A percentile compares a stretch with the other conserved stretches of the same genome.
These are phyloP conservation scores for Drosophila bocki DNA, from an alignment of 1,140 invertebrate genomes.

Conservation along the genomic window DNA sequence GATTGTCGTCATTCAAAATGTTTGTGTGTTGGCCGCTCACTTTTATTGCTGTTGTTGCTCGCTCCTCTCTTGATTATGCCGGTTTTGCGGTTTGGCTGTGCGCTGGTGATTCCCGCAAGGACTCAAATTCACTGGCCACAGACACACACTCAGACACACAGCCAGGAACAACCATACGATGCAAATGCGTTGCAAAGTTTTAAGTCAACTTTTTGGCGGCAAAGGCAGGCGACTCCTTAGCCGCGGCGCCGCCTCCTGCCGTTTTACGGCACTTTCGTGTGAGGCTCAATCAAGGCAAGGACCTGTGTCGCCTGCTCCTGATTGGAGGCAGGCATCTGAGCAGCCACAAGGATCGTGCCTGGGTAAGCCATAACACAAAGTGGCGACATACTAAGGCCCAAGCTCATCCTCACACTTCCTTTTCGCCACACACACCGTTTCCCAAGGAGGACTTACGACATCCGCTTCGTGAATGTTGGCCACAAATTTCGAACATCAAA, in stretches of 20 bases:
- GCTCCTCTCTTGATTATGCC: slow-evolving; percentile 24
- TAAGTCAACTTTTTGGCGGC: slow-evolving; percentile 14
- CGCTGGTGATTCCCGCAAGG: slow-evolving; percentile 46
- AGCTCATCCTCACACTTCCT: slow-evolving; percentile 9
- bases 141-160: too few relatives aligned
- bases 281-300: slow-evolving; percentile 44
- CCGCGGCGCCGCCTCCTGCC: background rate
- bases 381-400: slow-evolving; percentile 51
- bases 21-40: slow-evolving; percentile 37
- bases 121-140: background rate
- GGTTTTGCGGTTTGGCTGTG: slow-evolving; percentile 23
- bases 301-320: slow-evolving; percentile 30
- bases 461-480: slow-evolving; percentile 36
- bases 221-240: background rate
- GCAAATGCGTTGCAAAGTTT: slow-evolving; percentile 26
- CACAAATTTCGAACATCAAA: slow-evolving; percentile 59
- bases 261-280: slow-evolving; percentile 39
- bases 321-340: slow-evolving; percentile 17
- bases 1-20: slow-evolving; percentile 72
- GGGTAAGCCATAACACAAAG: slow-evolving; percentile 66
- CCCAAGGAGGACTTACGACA: slow-evolving; percentile 27
- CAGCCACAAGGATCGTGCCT: slow-evolving; percentile 66
- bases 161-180: background rate
- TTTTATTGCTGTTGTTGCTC: slow-evolving; percentile 39
- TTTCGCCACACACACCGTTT: slow-evolving; percentile 9